A percentile compares a stretch with the other conserved stretches of the same genome.
phyloP scores from a whole-genome alignment of 2,797 vertebrate genomes.

The Trachops cirrhosus region DNA sequence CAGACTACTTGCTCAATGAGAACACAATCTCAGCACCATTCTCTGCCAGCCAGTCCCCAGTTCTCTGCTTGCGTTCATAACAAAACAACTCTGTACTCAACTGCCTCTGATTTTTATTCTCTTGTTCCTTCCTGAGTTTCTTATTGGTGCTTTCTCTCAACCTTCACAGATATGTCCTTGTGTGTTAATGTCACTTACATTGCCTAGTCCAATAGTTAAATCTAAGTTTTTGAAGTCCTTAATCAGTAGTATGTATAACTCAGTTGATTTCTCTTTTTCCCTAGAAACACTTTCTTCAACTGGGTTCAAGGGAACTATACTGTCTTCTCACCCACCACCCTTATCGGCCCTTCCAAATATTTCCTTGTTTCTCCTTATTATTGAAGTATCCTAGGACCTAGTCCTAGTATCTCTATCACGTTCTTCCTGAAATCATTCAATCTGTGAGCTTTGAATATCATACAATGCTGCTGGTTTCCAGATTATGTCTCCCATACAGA shows the following conservation, averaged over 20 bases:
- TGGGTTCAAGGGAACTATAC: neutral
- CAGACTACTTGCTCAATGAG: neutral
- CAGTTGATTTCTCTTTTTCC: neutral
- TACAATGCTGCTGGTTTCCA: neutral
- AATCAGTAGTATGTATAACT: neutral
- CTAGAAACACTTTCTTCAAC: neutral
- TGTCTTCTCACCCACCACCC: neutral
- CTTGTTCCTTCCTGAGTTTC: neutral
- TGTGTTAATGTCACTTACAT: neutral
- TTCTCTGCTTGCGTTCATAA: neutral
- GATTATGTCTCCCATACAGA: neutral
- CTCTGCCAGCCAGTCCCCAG: neutral
- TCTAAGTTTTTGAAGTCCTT: neutral
- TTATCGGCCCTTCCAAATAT: neutral
- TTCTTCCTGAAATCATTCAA: neutral
- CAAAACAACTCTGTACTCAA: neutral
- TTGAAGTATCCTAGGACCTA: neutral
- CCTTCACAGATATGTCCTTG: neutral
- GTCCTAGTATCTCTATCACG: neutral
- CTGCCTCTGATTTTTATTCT: neutral
- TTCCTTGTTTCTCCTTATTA: neutral
- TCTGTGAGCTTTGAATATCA: neutral
- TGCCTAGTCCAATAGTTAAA: neutral
- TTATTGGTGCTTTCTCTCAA: neutral
- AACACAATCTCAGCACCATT: neutral